Evolutionary conservation across 2,113 vertebrate genomes (phyloP).

Genomic region (Bolborhynchus lineola): DNA sequence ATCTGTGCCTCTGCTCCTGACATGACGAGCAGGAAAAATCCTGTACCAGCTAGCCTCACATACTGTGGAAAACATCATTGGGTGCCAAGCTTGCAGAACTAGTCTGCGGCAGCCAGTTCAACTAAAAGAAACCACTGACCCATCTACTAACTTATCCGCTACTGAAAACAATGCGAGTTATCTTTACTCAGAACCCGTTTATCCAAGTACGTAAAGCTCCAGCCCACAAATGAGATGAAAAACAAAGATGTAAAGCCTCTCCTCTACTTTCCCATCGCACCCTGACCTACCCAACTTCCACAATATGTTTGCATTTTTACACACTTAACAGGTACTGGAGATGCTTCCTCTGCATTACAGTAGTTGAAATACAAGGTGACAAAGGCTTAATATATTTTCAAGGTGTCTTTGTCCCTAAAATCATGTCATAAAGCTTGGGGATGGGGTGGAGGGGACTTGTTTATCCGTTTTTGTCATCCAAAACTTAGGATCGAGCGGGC

Average conservation of each 20-base stretch:
- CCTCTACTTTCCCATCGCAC: background rate
- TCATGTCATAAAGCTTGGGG: background rate
- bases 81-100: constrained; percentile 1
- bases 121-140: constrained; percentile 6
- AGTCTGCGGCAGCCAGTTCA: background rate
- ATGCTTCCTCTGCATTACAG: background rate
- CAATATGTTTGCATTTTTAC: rapidly evolving
- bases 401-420: background rate
- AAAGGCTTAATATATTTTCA: background rate
- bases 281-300: background rate
- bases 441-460: background rate
- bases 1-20: background rate
- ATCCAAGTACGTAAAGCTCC: background rate
- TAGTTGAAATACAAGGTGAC: background rate
- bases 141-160: background rate
- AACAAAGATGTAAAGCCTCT: background rate
- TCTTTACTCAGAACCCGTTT: background rate
- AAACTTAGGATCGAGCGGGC: background rate
- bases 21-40: background rate
- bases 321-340: background rate
- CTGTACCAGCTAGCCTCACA: background rate
- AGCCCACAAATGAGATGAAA: background rate
- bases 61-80: background rate
- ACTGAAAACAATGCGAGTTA: background rate
- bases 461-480: background rate